phyloP scores from a whole-genome alignment of 2,888 invertebrate species.

The Drosophila quasianomalipes region DNA sequence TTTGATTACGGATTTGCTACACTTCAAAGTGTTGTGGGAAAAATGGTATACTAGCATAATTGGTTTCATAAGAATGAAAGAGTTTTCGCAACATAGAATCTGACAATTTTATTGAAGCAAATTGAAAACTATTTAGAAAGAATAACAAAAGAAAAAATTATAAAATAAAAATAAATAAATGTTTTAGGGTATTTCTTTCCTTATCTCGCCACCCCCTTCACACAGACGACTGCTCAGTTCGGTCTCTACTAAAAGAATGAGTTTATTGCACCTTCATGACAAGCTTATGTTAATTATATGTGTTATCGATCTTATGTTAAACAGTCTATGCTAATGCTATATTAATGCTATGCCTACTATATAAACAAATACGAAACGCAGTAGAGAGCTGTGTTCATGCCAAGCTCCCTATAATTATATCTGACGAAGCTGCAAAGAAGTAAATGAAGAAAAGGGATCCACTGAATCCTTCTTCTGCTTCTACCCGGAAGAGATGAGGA shows the following conservation, averaged over 20 bases:
- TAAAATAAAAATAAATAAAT: no score
- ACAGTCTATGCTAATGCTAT: background rate
- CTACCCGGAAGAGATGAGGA: background rate
- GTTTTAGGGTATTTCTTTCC: background rate
- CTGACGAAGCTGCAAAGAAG: background rate
- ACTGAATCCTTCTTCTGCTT: background rate
- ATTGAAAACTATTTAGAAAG: no score
- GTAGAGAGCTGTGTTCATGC: background rate
- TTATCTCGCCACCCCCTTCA: background rate
- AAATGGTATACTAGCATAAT: background rate
- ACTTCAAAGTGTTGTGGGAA: background rate
- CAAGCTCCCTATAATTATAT: background rate
- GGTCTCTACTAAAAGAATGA: background rate
- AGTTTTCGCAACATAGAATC: background rate
- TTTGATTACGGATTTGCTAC: background rate
- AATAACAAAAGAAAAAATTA: no score
- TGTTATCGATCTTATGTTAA: background rate
- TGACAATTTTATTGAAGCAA: background rate
- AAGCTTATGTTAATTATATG: background rate
- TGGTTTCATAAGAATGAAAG: background rate
- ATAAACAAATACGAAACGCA: background rate
- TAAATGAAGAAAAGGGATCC: background rate
- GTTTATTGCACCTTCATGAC: background rate
- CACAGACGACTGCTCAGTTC: background rate
- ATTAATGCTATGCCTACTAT: background rate